phyloP scores from a whole-genome alignment of 2,888 invertebrate genomes.

The Synanthedon tipuliformis region DNA sequence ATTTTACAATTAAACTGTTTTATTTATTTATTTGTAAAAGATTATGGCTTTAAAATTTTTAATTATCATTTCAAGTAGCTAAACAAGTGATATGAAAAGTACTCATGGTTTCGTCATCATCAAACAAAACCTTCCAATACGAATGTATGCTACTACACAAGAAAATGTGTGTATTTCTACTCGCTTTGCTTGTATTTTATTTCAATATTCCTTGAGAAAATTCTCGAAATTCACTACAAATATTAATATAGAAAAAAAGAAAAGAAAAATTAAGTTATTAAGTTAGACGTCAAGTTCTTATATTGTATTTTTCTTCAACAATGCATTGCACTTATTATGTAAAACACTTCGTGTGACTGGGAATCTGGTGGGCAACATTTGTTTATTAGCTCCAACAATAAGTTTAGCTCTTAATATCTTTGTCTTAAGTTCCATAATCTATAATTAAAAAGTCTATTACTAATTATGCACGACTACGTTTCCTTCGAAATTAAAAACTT shows the following conservation, averaged over 20 bases:
- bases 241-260: background rate
- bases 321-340: slow-evolving; percentile 38
- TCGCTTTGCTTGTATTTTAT: background rate
- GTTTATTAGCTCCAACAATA: background rate
- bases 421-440: slow-evolving; percentile 10
- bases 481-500: slow-evolving; percentile 9
- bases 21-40: too few species aligned
- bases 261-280: background rate
- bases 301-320: slow-evolving; percentile 21
- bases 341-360: slow-evolving; percentile 40
- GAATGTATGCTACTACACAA: background rate
- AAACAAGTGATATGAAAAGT: too few species aligned
- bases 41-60: too few species aligned
- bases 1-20: too few species aligned
- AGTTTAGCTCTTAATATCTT: background rate
- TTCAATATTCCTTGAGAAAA: background rate
- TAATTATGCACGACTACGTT: slow-evolving; percentile 6
- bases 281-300: slow-evolving; percentile 1
- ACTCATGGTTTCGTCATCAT: background rate
- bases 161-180: background rate
- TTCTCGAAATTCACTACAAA: background rate
- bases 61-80: too few species aligned
- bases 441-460: slow-evolving; percentile 5
- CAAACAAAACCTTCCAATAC: background rate
- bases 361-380: slow-evolving; percentile 13